Conservation (phyloP, 1,140 invertebrate species). For the Charaxes varanes region DNA sequence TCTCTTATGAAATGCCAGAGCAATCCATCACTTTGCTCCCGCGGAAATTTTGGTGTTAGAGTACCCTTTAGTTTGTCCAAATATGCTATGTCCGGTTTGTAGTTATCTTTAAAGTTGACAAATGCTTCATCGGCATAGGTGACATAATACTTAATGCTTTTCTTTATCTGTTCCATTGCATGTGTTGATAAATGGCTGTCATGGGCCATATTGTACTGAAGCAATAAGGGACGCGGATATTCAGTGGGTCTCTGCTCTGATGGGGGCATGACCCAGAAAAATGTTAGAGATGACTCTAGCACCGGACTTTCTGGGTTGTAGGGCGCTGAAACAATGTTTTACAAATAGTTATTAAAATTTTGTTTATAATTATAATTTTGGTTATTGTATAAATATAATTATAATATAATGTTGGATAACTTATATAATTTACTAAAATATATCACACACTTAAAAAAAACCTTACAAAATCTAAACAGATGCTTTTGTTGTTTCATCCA, state of each 20-base stretch:
- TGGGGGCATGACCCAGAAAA: constrained; percentile 96
- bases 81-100: constrained; percentile 82
- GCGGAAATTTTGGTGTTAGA: constrained; percentile 78
- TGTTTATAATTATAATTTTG: too few relatives aligned
- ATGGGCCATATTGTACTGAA: constrained; percentile 88
- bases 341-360: too few relatives aligned
- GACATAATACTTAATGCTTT: constrained; percentile 88
- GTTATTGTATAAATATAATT: too few relatives aligned
- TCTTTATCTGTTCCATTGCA: constrained; percentile 89
- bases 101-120: constrained; percentile 85
- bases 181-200: constrained; percentile 89
- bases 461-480: too few relatives aligned
- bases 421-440: too few relatives aligned
- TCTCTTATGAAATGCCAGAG: constrained; percentile 79
- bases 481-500: too few relatives aligned
- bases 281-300: constrained; percentile 86
- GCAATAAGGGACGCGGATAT: constrained; percentile 91
- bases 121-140: constrained; percentile 82
- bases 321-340: constrained; percentile 80
- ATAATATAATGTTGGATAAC: too few relatives aligned
- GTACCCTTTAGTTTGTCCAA: constrained; percentile 86
- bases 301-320: constrained; percentile 87
- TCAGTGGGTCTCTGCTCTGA: constrained; percentile 92
- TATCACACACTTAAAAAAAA: too few relatives aligned
- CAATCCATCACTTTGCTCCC: constrained; percentile 78